Conservation (phyloP, 2,113 vertebrate genomes). For the Pteruthius melanotis region DNA sequence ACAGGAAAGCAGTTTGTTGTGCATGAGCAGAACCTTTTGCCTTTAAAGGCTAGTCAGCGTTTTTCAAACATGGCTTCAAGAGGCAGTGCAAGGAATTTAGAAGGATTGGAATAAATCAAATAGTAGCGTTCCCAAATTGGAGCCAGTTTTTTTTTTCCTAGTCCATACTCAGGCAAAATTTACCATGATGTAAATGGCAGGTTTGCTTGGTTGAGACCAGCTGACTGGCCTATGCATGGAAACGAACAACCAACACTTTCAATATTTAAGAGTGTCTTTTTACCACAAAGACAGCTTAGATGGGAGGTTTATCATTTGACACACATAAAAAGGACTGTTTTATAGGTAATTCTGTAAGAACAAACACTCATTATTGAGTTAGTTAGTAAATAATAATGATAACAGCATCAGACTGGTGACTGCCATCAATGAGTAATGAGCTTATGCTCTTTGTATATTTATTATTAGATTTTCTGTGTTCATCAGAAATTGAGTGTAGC, state of each 20-base stretch:
- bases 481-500: conserved; percentile 46
- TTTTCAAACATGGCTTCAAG: neutral
- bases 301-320: neutral
- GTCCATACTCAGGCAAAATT: neutral
- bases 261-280: neutral
- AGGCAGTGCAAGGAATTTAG: neutral
- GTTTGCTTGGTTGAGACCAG: neutral
- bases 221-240: neutral
- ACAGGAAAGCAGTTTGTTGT: neutral
- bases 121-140: neutral
- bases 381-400: conserved; percentile 57
- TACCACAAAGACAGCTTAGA: neutral
- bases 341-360: conserved; percentile 48
- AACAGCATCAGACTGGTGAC: neutral
- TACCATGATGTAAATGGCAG: neutral
- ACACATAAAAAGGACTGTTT: neutral
- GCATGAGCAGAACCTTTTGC: neutral
- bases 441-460: neutral
- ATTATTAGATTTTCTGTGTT: conserved; percentile 48
- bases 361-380: conserved; percentile 41
- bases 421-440: conserved; percentile 13
- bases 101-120: neutral
- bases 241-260: neutral
- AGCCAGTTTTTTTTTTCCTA: neutral
- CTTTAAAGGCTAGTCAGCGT: neutral